phyloP scores from a whole-genome alignment of 2,797 vertebrate species.

The Centropyge bicolor region DNA sequence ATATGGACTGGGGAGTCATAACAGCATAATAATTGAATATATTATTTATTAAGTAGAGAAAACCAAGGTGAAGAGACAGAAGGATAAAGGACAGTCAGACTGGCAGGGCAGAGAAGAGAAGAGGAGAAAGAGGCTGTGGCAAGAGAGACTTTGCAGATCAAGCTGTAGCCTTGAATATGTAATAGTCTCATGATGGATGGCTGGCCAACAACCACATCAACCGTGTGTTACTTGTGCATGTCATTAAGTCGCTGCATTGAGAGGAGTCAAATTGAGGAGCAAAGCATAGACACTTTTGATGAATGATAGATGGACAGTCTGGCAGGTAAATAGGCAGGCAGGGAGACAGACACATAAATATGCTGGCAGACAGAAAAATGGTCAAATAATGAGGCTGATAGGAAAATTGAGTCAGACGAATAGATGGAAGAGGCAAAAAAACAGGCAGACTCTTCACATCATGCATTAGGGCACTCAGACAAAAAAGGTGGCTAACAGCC shows the following conservation, averaged over 20 bases:
- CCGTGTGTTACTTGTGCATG: conserved; percentile 64
- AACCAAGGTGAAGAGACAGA: neutral
- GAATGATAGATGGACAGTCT: conserved; percentile 68
- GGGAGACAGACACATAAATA: conserved; percentile 56
- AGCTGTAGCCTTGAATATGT: conserved; percentile 66
- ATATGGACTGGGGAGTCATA: too few relatives aligned
- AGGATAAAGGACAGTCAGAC: conserved; percentile 37
- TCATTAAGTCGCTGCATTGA: conserved; percentile 65
- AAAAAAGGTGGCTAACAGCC: conserved; percentile 11
- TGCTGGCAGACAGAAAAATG: conserved; percentile 40
- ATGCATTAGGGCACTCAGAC: conserved; percentile 1
- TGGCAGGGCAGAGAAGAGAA: neutral
- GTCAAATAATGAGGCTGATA: conserved; percentile 45
- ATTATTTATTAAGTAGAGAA: neutral
- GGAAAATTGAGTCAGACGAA: conserved; percentile 51
- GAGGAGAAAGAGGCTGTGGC: conserved; percentile 13
- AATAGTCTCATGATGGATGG: conserved; percentile 72
- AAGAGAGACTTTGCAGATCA: conserved; percentile 50
- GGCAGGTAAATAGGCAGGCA: conserved; percentile 56
- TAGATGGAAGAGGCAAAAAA: conserved; percentile 11
- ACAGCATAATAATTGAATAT: neutral
- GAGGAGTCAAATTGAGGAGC: conserved; percentile 55
- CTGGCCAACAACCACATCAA: conserved; percentile 62
- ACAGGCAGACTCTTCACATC: neutral
- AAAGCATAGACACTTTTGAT: conserved; percentile 66